Evolutionary conservation across 2,797 vertebrate genomes (phyloP).

Genomic region (Anabacerthia variegaticeps): DNA sequence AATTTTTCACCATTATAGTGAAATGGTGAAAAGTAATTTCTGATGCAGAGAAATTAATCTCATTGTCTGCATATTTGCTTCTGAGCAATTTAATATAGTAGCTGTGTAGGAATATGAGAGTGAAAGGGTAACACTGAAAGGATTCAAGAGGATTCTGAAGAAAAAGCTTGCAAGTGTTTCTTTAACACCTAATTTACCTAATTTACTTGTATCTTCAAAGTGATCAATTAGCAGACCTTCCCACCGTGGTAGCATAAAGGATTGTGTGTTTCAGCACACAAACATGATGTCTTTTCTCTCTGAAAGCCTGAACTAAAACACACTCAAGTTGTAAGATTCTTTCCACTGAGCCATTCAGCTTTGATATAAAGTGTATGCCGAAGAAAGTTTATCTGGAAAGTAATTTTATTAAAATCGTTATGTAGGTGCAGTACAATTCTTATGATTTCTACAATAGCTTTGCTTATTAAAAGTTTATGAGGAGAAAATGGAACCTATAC

Average conservation of each 20-base stretch:
- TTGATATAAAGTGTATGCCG: neutral
- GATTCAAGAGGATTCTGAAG: neutral
- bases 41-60: neutral
- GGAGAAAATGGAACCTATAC: neutral
- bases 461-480: slow-evolving; percentile 38
- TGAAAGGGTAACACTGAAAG: neutral
- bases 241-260: neutral
- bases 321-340: neutral
- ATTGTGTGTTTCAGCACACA: neutral
- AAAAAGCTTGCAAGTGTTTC: neutral
- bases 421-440: neutral
- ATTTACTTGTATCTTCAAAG: slow-evolving; percentile 1
- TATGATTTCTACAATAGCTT: neutral
- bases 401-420: slow-evolving; percentile 21
- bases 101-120: neutral
- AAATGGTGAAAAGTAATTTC: neutral
- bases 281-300: neutral
- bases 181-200: neutral
- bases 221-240: neutral
- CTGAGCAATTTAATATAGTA: neutral
- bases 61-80: neutral
- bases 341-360: neutral
- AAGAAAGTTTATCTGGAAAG: slow-evolving; percentile 6
- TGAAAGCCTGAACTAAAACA: neutral
- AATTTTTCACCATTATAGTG: neutral